Evolutionary conservation across 2,797 vertebrate genomes (phyloP).

Genomic region (Cuculus canorus): DNA sequence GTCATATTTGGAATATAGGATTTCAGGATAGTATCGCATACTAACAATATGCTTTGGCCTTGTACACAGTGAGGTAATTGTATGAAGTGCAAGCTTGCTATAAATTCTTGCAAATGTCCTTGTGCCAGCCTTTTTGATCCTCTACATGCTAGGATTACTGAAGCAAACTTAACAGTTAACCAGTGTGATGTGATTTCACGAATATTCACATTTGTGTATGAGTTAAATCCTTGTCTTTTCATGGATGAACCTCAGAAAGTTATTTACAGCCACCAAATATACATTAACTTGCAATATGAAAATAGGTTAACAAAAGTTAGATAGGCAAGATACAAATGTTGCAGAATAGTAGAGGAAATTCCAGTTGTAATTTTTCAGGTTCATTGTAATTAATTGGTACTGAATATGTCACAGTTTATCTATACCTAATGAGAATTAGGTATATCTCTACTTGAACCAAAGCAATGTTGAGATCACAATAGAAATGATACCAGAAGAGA

Average conservation of each 20-base stretch:
- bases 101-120: slow-evolving; percentile 1
- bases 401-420: neutral
- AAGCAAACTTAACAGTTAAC: neutral
- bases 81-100: neutral
- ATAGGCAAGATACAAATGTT: neutral
- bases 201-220: neutral
- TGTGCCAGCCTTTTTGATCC: neutral
- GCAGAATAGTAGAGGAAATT: neutral
- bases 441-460: neutral
- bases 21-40: neutral
- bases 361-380: neutral
- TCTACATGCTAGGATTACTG: neutral
- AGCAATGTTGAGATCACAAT: neutral
- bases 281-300: neutral
- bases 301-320: neutral
- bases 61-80: neutral
- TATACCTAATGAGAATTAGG: slow-evolving; percentile 30
- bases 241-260: neutral
- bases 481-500: neutral
- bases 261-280: neutral
- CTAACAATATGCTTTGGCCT: neutral
- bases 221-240: neutral
- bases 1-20: neutral
- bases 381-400: neutral
- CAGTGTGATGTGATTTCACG: neutral